These are phyloP conservation scores for Epizoanthus illoricatus DNA, from an alignment of 92 coral and sea anemone species.

Conservation along the genomic window DNA sequence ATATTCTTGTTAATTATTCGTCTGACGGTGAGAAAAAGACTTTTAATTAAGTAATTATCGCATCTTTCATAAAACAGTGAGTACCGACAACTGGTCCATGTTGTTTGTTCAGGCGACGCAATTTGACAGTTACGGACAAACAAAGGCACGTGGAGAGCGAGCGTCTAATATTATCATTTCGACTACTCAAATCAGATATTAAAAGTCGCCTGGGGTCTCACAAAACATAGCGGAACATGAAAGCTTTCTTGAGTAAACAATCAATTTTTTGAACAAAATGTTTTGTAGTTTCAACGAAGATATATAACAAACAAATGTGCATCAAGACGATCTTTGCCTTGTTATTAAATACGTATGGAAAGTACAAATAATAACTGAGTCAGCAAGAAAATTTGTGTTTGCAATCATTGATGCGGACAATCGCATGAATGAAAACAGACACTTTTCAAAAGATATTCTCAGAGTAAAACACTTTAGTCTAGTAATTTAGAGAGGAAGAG, in stretches of 20 bases:
- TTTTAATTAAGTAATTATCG: conserved; percentile 38
- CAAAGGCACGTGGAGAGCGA: conserved; percentile 12
- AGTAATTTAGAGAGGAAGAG: no score
- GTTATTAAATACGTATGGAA: neutral
- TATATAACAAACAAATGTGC: neutral
- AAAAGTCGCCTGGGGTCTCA: neutral
- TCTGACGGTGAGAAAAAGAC: conserved; percentile 8
- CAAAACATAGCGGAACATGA: conserved; percentile 7
- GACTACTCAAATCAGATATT: neutral
- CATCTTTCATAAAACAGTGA: conserved; percentile 8
- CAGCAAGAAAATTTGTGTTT: neutral
- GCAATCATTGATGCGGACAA: neutral
- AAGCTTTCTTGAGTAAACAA: neutral
- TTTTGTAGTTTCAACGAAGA: neutral
- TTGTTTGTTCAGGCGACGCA: conserved; percentile 18
- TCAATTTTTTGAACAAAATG: neutral
- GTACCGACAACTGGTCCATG: neutral
- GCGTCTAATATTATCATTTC: neutral
- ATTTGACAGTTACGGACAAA: conserved; percentile 14
- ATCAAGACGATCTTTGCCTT: neutral
- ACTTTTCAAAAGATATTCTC: no score
- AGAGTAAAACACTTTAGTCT: no score
- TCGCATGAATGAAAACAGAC: neutral
- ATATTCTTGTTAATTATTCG: neutral
- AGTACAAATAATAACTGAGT: neutral